These are phyloP conservation scores for Phylloscopus whistleri DNA, from an alignment of 2,113 vertebrate species.

Conservation along the genomic window DNA sequence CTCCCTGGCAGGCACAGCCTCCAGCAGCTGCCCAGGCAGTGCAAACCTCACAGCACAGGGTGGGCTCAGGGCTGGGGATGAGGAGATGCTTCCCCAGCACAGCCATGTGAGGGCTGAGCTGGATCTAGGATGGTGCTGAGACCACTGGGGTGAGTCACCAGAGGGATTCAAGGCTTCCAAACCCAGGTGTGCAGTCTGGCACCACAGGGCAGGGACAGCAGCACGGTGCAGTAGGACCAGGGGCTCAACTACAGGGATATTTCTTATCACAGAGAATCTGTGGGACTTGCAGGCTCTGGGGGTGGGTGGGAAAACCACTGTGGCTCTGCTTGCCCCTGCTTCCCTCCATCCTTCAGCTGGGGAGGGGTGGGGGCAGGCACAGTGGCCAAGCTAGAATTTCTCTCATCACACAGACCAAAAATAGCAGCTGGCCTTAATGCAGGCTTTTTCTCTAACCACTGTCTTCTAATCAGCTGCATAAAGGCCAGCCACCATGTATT, in stretches of 20 bases:
- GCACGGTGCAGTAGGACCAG: background rate
- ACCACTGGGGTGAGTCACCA: too few species aligned
- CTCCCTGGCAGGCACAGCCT: background rate
- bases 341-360: background rate
- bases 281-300: background rate
- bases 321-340: background rate
- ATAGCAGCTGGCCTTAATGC: background rate
- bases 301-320: background rate
- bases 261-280: background rate
- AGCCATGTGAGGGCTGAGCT: background rate
- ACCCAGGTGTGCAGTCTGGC: accelerated
- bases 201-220: background rate
- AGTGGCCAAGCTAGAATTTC: accelerated
- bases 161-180: background rate
- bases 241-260: accelerated
- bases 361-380: background rate
- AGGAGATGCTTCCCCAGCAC: background rate
- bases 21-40: background rate
- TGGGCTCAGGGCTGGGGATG: accelerated
- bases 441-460: background rate
- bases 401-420: background rate
- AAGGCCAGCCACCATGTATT: background rate
- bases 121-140: background rate
- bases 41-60: background rate
- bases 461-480: background rate